A percentile compares a stretch with the other conserved stretches of the same genome.
phyloP scores from a whole-genome alignment of 2,113 vertebrate genomes.

The Odobenus rosmarus region DNA sequence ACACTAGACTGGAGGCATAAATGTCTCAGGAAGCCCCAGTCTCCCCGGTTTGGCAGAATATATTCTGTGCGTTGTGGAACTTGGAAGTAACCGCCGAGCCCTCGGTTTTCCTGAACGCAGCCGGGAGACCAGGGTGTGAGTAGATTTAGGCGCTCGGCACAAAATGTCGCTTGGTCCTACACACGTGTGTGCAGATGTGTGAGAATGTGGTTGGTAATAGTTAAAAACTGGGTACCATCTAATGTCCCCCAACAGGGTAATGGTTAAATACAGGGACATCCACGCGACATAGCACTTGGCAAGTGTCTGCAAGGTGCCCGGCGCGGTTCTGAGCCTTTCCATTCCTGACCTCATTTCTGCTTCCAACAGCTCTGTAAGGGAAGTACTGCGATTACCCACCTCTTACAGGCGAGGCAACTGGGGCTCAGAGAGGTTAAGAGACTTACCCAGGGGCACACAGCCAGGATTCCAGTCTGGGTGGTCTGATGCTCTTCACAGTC shows the following conservation, averaged over 20 bases:
- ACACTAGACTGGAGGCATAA: neutral
- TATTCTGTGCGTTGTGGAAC: fast-evolving
- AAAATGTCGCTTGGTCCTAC: fast-evolving
- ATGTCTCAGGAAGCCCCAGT: fast-evolving
- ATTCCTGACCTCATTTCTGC: fast-evolving
- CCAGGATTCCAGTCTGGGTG: fast-evolving
- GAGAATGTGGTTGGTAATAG: neutral
- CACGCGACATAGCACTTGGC: fast-evolving
- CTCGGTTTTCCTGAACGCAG: fast-evolving
- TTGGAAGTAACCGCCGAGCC: neutral
- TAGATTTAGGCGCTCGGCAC: fast-evolving
- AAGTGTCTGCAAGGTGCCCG: fast-evolving
- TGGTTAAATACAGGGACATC: too few species aligned
- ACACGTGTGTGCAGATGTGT: too few species aligned
- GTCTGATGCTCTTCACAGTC: too few species aligned
- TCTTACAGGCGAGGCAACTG: neutral
- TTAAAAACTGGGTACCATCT: neutral
- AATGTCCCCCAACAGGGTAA: neutral
- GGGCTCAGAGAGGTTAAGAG: neutral
- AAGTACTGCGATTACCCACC: too few species aligned
- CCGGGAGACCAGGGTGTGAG: fast-evolving
- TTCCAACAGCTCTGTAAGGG: fast-evolving
- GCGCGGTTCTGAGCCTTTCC: neutral
- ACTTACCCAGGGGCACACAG: neutral
- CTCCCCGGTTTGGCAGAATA: neutral